phyloP scores from a whole-genome alignment of 2,888 invertebrate species.

The Desoria tigrina region DNA sequence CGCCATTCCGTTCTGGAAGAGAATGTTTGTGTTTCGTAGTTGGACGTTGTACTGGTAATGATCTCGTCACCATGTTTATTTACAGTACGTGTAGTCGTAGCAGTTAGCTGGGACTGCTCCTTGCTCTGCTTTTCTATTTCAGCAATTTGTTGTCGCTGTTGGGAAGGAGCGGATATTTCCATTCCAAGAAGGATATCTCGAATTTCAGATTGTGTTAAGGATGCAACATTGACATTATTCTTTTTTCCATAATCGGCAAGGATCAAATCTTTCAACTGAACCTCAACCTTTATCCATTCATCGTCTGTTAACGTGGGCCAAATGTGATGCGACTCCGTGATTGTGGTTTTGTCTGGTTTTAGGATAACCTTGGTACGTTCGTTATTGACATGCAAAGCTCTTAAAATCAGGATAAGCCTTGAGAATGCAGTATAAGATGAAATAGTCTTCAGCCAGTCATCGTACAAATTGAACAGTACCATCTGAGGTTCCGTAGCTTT shows the following conservation, averaged over 20 bases:
- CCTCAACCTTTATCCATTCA: slow-evolving; percentile 99
- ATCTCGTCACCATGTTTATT: slow-evolving; percentile 99
- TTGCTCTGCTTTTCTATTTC: slow-evolving; percentile 99
- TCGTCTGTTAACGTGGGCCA: slow-evolving; percentile 98
- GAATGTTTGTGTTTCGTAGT: slow-evolving; percentile 98
- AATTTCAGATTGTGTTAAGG: slow-evolving; percentile 97
- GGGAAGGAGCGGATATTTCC: slow-evolving; percentile 99
- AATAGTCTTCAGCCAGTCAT: slow-evolving; percentile 99
- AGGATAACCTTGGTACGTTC: slow-evolving; percentile 97
- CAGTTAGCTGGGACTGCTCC: slow-evolving; percentile 96
- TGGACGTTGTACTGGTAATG: slow-evolving; percentile 97
- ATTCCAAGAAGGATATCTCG: slow-evolving; percentile 98
- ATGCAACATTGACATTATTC: slow-evolving; percentile 99
- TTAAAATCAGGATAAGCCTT: slow-evolving; percentile 89
- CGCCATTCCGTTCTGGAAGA: slow-evolving; percentile 99
- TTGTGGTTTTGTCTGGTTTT: slow-evolving; percentile 98
- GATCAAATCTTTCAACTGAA: slow-evolving; percentile 96
- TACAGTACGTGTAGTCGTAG: slow-evolving; percentile 96
- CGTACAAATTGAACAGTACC: slow-evolving; percentile 98
- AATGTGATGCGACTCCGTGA: slow-evolving; percentile 98
- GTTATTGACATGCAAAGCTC: slow-evolving; percentile 97
- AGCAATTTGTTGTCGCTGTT: slow-evolving; percentile 98
- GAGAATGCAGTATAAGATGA: slow-evolving; percentile 99
- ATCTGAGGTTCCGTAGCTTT: slow-evolving; percentile 99
- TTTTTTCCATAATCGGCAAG: slow-evolving; percentile 99